Base-by-base conservation (phyloP, 30 jellyfish, hydroid and myxozoan species). In the Clytia hemisphaerica region DNA sequence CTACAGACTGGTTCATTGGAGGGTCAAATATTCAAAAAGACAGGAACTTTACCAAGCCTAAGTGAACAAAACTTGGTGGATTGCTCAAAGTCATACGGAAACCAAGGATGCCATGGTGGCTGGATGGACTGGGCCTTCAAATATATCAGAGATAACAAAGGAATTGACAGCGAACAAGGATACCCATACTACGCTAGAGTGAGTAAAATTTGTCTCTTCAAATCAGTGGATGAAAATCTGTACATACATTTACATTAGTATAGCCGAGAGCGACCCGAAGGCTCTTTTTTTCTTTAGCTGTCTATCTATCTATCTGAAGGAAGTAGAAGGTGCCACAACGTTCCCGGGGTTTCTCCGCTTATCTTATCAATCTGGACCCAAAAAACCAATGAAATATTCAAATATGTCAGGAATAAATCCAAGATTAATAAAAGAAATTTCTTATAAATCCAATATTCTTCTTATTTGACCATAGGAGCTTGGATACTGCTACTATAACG, bases 181-280 rank as follows among this genome's bases (percentile, higher is more conserved):
- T 89, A 89, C 50, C 98, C 98, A 29, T 89, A 89, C 59, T 89
- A 89, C 62, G 93, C 98, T 25, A 75, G 98, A 83, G 98, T 89
- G 62, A 67, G 90, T 51, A 21, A n/a, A n/a, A n/a, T n/a, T n/a
- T n/a, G 5, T 31, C 16, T 37, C 53, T 19, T 55, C 24, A n/a
- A 25, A 5, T 50, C 64, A 50, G 19, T n/a, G 25, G 32, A 27
- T 5, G 10, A 4, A 5, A n/a, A 5, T n/a, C 25, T 4, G 21
- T 5, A 18, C 6, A 50, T 32, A 7, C 64, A 50, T 6, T 50
- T 27, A n/a, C 64, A 50, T 50, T 7, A n/a, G n/a, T n/a, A n/a
- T n/a, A n/a, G n/a, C n/a, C n/a, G n/a, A n/a, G n/a, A n/a, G n/a
- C n/a, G n/a, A n/a, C n/a, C n/a, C n/a, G n/a, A n/a, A n/a, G n/a